Evolutionary conservation across 2,797 vertebrate species (phyloP).

Genomic region (Dipus sagitta): DNA sequence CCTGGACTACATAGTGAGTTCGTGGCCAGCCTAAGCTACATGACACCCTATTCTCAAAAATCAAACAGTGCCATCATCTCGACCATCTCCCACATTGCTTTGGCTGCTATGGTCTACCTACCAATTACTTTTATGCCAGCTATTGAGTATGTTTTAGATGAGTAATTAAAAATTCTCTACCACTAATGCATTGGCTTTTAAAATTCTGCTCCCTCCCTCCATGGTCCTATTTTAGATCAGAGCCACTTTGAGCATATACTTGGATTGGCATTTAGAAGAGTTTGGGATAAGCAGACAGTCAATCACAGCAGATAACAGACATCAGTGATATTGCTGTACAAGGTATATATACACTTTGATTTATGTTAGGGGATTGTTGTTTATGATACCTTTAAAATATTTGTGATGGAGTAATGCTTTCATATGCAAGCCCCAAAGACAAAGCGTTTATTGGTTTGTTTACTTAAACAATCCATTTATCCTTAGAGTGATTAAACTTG

Average conservation of each 20-base stretch:
- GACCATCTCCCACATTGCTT: not conserved
- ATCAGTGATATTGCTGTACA: slow-evolving; percentile 83
- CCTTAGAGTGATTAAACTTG: slow-evolving; percentile 76
- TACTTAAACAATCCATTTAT: slow-evolving; percentile 51
- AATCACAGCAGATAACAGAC: slow-evolving; percentile 79
- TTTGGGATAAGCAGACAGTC: slow-evolving; percentile 79
- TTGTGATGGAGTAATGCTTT: slow-evolving; percentile 84
- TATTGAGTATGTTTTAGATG: slow-evolving; percentile 43
- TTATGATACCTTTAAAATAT: slow-evolving; percentile 81
- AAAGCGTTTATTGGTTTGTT: slow-evolving; percentile 76
- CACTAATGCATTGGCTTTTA: slow-evolving; percentile 57
- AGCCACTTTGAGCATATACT: slow-evolving; percentile 47
- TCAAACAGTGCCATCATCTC: not conserved
- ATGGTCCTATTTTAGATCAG: slow-evolving; percentile 76
- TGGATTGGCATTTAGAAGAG: slow-evolving; percentile 72
- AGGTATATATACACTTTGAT: slow-evolving; percentile 79
- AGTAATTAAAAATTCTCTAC: slow-evolving; percentile 31
- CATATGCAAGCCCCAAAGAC: slow-evolving; percentile 73
- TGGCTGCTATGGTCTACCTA: not conserved
- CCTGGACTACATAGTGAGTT: not conserved
- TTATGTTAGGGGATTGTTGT: slow-evolving; percentile 74
- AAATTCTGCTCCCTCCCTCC: not conserved
- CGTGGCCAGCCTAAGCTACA: not conserved
- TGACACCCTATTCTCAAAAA: not conserved
- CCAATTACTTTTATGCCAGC: slow-evolving; percentile 21